Conservation (phyloP, 1,140 invertebrate genomes). For the Cydia fagiglandana region DNA sequence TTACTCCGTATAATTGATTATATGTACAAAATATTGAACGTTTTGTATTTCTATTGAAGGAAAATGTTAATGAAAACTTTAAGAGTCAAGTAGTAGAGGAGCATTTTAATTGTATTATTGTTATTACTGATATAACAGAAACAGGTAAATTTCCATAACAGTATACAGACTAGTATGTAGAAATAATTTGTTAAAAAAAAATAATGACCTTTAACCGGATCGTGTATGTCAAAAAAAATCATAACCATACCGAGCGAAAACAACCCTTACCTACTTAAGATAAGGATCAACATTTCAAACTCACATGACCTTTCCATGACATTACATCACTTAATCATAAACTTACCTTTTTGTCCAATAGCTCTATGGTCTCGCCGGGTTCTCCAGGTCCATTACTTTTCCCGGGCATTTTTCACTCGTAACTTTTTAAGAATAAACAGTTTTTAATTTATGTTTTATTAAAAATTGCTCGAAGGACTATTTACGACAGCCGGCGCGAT, state of each 20-base stretch:
- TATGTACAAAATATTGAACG: too few species aligned
- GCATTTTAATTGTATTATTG: too few species aligned
- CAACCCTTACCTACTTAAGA: neutral
- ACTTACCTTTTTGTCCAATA: constrained; percentile 53
- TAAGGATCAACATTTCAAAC: neutral
- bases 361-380: constrained; percentile 45
- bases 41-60: too few species aligned
- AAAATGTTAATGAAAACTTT: too few species aligned
- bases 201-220: neutral
- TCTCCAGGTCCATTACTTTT: constrained; percentile 38
- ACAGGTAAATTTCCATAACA: too few species aligned
- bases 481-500: constrained; percentile 42
- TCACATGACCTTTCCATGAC: constrained; percentile 31
- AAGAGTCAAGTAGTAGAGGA: too few species aligned
- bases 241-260: neutral
- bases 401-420: constrained; percentile 41
- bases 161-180: too few species aligned
- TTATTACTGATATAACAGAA: too few species aligned
- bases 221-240: neutral
- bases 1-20: too few species aligned
- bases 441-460: constrained; percentile 26
- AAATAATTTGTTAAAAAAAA: too few species aligned
- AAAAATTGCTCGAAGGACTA: constrained; percentile 31
- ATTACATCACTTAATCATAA: constrained; percentile 29
- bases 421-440: constrained; percentile 17